Conservation (phyloP, 1,140 invertebrate species). For the Acyrthosiphon pisum region DNA sequence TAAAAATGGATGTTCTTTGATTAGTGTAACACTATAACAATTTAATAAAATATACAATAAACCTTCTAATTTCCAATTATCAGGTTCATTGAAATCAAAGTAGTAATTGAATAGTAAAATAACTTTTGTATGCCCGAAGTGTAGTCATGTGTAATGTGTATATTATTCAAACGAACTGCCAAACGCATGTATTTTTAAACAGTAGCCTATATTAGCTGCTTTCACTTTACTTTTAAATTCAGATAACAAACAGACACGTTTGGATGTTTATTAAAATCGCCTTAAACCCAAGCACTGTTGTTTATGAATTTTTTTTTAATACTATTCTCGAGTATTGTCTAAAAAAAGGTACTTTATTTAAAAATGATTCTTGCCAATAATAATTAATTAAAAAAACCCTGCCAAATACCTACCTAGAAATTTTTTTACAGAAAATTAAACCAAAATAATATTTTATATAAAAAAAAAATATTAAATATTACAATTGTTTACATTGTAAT, state of each 20-base stretch:
- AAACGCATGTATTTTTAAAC: not conserved
- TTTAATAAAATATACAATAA: not conserved
- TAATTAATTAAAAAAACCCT: not conserved
- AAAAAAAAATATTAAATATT: not conserved
- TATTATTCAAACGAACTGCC: slow-evolving; percentile 12
- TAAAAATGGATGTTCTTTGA: not conserved
- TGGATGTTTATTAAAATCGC: slow-evolving; percentile 13
- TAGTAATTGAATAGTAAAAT: not conserved
- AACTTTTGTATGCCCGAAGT: not conserved
- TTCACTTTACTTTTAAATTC: slow-evolving; percentile 37
- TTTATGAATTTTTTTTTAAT: not conserved
- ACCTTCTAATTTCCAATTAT: slow-evolving; percentile 25
- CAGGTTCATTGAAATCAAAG: not conserved
- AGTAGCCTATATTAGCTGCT: not conserved
- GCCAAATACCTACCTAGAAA: not conserved
- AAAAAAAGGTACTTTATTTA: not conserved
- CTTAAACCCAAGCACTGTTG: not conserved
- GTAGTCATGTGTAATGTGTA: not conserved
- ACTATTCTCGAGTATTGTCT: not conserved
- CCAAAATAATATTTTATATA: not conserved
- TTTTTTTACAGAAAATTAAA: not conserved
- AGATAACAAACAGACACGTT: slow-evolving; percentile 20
- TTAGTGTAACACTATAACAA: not conserved
- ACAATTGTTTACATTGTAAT: not conserved
- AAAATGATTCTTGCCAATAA: not conserved